Evolutionary conservation across 1,140 invertebrate genomes (phyloP).

Genomic region (Pogonomyrmex californicus): DNA sequence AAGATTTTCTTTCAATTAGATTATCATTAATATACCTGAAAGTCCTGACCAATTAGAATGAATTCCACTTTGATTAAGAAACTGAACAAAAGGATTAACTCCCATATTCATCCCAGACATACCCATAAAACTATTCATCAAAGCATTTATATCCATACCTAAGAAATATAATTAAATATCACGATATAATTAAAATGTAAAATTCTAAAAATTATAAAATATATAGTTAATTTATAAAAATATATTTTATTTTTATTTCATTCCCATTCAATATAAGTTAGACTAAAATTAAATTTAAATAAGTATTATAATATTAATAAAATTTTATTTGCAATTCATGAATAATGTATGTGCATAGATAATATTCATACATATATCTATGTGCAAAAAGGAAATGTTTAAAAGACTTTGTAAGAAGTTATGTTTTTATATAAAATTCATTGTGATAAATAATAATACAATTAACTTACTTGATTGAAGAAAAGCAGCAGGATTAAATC

Average conservation of each 20-base stretch:
- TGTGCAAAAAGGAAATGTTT: neutral
- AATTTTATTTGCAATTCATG: slow-evolving; percentile 23
- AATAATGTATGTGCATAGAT: slow-evolving; percentile 56
- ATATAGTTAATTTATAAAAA: neutral
- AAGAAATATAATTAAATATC: slow-evolving; percentile 41
- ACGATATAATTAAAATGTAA: neutral
- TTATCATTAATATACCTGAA: slow-evolving; percentile 75
- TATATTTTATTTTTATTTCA: neutral
- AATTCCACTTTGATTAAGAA: slow-evolving; percentile 85
- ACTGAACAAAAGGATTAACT: slow-evolving; percentile 85
- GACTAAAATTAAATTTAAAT: slow-evolving; percentile 16
- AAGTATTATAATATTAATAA: slow-evolving; percentile 37
- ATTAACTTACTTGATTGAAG: slow-evolving; percentile 92
- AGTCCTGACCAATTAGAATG: slow-evolving; percentile 82
- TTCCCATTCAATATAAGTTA: neutral
- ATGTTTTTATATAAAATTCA: slow-evolving; percentile 6
- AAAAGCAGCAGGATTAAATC: slow-evolving; percentile 91
- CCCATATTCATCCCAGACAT: slow-evolving; percentile 85
- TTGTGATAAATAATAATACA: slow-evolving; percentile 1
- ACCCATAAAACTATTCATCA: slow-evolving; percentile 84
- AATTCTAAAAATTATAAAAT: neutral
- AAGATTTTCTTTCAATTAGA: neutral
- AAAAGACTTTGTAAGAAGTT: neutral
- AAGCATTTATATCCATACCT: slow-evolving; percentile 84
- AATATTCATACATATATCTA: slow-evolving; percentile 56